phyloP scores from a whole-genome alignment of 2,113 vertebrate species.

The Strigops habroptila region DNA sequence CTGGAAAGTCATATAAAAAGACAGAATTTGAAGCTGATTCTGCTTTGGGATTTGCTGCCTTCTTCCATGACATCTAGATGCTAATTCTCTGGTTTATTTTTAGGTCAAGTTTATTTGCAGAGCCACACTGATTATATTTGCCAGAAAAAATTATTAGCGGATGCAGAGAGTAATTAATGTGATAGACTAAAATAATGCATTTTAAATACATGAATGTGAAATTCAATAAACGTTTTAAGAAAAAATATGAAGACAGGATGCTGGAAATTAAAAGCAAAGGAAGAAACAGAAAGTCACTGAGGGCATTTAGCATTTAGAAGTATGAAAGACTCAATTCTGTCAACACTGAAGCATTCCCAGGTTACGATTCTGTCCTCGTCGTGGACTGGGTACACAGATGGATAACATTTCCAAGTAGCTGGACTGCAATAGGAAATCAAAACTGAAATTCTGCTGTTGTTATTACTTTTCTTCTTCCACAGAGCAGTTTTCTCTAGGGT shows the following conservation, averaged over 20 bases:
- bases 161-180: background rate
- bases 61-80: background rate
- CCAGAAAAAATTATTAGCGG: background rate
- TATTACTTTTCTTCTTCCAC: conserved; percentile 16
- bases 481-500: conserved; percentile 26
- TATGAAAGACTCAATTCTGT: background rate
- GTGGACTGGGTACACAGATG: background rate
- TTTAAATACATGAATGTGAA: conserved; percentile 13
- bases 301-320: background rate
- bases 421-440: background rate
- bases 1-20: background rate
- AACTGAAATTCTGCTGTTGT: conserved; percentile 9
- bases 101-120: background rate
- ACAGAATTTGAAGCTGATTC: background rate
- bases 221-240: background rate
- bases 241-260: background rate
- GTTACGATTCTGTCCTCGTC: background rate
- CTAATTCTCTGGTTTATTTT: background rate
- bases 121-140: background rate
- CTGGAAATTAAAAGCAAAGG: background rate
- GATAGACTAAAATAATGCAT: background rate
- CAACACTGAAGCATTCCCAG: background rate
- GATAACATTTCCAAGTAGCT: background rate
- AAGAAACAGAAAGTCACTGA: background rate
- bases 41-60: background rate